phyloP scores from a whole-genome alignment of 2,888 invertebrate genomes.

The Osmoderma eremita region DNA sequence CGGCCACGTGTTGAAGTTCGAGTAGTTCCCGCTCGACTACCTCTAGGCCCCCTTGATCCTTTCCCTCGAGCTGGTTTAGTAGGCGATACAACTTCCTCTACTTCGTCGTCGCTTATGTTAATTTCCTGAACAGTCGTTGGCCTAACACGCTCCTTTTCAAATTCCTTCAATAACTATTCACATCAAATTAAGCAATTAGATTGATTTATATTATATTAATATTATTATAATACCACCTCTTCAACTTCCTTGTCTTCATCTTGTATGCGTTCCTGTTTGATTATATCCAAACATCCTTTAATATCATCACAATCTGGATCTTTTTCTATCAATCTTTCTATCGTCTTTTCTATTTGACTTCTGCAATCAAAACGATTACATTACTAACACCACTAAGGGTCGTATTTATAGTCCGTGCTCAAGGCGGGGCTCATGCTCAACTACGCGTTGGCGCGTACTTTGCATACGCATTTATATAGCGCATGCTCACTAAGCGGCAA shows the following conservation, averaged over 20 bases:
- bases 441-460: too few relatives aligned
- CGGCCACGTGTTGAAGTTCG: background rate
- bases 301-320: conserved; percentile 43
- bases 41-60: conserved; percentile 47
- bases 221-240: conserved; percentile 12
- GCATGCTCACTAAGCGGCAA: too few relatives aligned
- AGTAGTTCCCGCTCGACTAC: background rate
- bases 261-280: conserved; percentile 34
- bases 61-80: conserved; percentile 35
- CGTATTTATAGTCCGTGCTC: background rate
- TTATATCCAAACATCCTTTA: conserved; percentile 36
- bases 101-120: conserved; percentile 34
- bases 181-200: background rate
- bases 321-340: conserved; percentile 41
- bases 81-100: conserved; percentile 12
- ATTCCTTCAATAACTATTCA: conserved; percentile 27
- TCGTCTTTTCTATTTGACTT: conserved; percentile 41
- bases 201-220: background rate
- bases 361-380: conserved; percentile 28
- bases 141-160: conserved; percentile 3
- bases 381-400: background rate
- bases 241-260: conserved; percentile 35
- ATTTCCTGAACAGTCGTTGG: background rate
- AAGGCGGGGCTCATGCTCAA: too few relatives aligned
- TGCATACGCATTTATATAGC: too few relatives aligned